phyloP scores from a whole-genome alignment of 2,888 invertebrate species.

The Diaprepes abbreviatus region DNA sequence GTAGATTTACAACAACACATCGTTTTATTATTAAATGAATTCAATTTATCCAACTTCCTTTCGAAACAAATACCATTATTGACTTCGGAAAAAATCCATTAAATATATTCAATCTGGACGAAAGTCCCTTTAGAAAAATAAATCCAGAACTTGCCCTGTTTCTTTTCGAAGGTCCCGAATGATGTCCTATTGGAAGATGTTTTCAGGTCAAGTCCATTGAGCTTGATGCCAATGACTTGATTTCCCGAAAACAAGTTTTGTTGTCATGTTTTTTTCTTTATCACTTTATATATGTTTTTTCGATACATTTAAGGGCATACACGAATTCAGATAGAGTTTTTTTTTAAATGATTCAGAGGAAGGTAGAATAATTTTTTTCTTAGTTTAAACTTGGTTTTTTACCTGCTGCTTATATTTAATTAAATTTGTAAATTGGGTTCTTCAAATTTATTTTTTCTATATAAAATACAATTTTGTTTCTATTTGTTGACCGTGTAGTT shows the following conservation, averaged over 20 bases:
- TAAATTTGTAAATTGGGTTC: too few relatives aligned
- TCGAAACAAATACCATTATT: constrained; percentile 1
- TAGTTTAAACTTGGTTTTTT: too few relatives aligned
- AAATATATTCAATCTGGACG: constrained; percentile 18
- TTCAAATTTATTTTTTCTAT: too few relatives aligned
- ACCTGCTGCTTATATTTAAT: too few relatives aligned
- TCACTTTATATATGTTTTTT: not conserved
- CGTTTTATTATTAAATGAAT: not conserved
- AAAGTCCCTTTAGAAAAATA: constrained; percentile 21
- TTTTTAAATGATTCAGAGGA: too few relatives aligned
- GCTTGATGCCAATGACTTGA: constrained; percentile 22
- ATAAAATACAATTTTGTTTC: too few relatives aligned
- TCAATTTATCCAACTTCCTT: not conserved
- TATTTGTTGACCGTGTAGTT: too few relatives aligned
- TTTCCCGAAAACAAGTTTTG: constrained; percentile 14
- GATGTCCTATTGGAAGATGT: constrained; percentile 12
- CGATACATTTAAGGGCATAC: not conserved
- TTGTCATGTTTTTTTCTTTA: not conserved
- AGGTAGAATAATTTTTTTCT: too few relatives aligned
- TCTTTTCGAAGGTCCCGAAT: constrained; percentile 1
- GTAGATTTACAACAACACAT: too few relatives aligned
- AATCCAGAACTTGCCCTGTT: constrained; percentile 6
- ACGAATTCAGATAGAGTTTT: too few relatives aligned
- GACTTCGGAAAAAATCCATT: not conserved
- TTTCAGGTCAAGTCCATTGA: constrained; percentile 26